Evolutionary conservation across 2,888 invertebrate species (phyloP).

Genomic region (Leptinotarsa juncta): DNA sequence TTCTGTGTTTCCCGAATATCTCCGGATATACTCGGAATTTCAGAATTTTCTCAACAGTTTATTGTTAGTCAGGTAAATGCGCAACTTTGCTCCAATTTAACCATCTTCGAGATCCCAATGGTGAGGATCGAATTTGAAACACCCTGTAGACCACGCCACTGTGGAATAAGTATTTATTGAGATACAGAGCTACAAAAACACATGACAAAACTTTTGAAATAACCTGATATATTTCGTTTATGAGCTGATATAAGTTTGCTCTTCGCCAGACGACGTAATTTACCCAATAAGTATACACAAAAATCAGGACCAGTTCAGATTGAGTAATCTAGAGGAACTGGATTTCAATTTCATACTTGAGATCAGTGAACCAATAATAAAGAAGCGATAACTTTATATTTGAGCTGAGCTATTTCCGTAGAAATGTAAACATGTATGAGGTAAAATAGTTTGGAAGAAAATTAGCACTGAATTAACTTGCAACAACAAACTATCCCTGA

Average conservation of each 20-base stretch:
- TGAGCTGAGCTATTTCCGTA: background rate
- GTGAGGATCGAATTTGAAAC: no score
- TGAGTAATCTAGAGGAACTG: background rate
- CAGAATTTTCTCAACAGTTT: no score
- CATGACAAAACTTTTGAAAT: no score
- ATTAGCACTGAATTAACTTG: constrained; percentile 8
- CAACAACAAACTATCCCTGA: constrained; percentile 10
- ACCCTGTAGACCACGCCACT: no score
- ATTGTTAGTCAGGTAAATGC: no score
- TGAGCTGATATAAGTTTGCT: no score
- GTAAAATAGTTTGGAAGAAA: background rate
- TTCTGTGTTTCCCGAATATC: no score
- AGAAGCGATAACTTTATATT: constrained; percentile 1
- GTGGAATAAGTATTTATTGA: no score
- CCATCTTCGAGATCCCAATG: no score
- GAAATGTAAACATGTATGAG: constrained; percentile 2
- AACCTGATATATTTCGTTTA: background rate
- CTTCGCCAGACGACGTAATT: background rate
- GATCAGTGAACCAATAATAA: constrained; percentile 1
- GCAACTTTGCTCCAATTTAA: no score
- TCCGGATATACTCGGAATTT: no score
- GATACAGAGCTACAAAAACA: no score
- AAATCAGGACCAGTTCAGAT: background rate
- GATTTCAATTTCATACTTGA: background rate
- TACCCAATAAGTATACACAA: background rate